Evolutionary conservation across 2,113 vertebrate species (phyloP).

Genomic region (Furnarius figulus): DNA sequence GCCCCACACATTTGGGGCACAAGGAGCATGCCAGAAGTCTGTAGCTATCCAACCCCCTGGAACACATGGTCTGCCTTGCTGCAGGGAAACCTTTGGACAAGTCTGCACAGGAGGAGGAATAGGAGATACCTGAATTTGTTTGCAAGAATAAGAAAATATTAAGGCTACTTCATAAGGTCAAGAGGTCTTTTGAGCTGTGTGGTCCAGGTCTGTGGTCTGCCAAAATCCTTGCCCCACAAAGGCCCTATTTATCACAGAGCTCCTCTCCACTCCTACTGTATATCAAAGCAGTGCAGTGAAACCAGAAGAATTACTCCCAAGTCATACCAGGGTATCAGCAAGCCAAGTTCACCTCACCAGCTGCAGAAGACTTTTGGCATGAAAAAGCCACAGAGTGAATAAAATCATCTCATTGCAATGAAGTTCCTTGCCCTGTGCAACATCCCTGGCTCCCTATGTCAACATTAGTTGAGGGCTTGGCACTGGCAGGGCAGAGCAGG

Average conservation of each 20-base stretch:
- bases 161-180: neutral
- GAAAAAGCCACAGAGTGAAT: neutral
- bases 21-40: too few species aligned
- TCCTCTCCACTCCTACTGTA: neutral
- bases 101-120: neutral
- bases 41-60: neutral
- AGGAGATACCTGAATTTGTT: accelerated
- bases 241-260: neutral
- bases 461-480: neutral
- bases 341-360: neutral
- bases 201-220: neutral
- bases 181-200: neutral
- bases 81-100: neutral
- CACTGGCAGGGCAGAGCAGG: neutral
- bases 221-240: neutral
- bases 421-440: neutral
- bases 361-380: neutral
- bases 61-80: accelerated
- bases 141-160: neutral
- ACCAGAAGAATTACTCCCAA: neutral
- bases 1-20: too few species aligned
- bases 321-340: neutral
- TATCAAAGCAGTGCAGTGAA: neutral
- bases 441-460: neutral
- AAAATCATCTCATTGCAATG: neutral